Evolutionary conservation across 2,888 invertebrate species (phyloP), one percentile per base, ranked within the genome.

Genomic region (Smittia sp.): DNA sequence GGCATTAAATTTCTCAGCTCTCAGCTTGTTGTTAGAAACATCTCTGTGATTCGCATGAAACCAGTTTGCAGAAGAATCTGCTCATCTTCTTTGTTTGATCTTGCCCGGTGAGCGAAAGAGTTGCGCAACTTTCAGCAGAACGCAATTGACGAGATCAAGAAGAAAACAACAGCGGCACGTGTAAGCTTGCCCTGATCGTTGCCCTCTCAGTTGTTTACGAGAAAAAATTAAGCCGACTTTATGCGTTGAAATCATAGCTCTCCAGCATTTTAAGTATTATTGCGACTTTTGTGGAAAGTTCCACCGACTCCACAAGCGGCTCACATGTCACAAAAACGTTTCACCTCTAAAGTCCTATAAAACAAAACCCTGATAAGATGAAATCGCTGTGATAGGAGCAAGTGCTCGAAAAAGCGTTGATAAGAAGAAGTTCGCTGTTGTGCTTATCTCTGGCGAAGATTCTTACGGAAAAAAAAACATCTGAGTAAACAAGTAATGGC

Each of bases 401-500:
- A 46, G 46, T 15, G 9, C 46, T 46, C 15, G 6, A 11, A 46
- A 46, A 46, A 3, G 11, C 46, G 11, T 46, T 46, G 46, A 46
- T 46, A 46, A 46, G 46, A n/a, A 2, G n/a, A 15, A 46, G 9
- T 46, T 46, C 3, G 3, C 3, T 32, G 3, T 9, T 6, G 32
- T 32, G 2, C 9, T 46, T 46, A 46, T 46, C 46, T 11, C 9
- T 32, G n/a, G n/a, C 32, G 46, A 46, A 46, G 46, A 46, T 46
- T 46, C 46, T 46, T n/a, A n/a, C n/a, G n/a, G n/a, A 15, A 46
- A n/a, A n/a, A 58, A 58, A 2, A 6, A 58, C 58, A 58, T 58
- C 20, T 58, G 58, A 46, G 58, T 58, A 58, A 58, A 58, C 58
- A 22, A 9, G 6, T 52, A n/a, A 52, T 58, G 58, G 58, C 58